Evolutionary conservation across 2,797 vertebrate genomes (phyloP).

Genomic region (Enoplosus armatus): DNA sequence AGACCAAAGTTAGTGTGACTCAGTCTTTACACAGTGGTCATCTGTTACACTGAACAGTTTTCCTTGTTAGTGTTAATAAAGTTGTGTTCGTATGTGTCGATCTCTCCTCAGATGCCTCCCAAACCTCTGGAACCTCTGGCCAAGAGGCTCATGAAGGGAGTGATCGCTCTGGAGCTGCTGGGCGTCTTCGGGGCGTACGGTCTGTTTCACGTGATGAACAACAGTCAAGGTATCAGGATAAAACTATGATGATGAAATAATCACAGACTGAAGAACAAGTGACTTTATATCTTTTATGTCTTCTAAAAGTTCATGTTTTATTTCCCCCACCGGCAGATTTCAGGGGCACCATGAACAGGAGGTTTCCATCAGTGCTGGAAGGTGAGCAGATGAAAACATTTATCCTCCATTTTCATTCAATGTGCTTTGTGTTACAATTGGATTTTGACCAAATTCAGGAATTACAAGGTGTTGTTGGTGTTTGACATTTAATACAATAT

Average conservation of each 20-base stretch:
- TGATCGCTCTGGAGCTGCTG: constrained; percentile 75
- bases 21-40: too few relatives aligned
- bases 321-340: constrained; percentile 71
- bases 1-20: too few relatives aligned
- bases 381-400: constrained; percentile 44
- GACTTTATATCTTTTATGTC: rapidly evolving
- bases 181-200: constrained; percentile 76
- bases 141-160: constrained; percentile 70
- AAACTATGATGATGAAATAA: too few relatives aligned
- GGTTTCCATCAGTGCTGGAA: constrained; percentile 78
- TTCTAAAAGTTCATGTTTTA: neutral
- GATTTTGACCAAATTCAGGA: too few relatives aligned
- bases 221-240: constrained; percentile 70
- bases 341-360: constrained; percentile 75
- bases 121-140: constrained; percentile 67
- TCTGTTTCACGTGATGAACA: constrained; percentile 78
- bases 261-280: neutral
- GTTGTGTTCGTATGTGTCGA: neutral
- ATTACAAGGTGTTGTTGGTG: too few relatives aligned
- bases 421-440: too few relatives aligned
- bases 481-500: too few relatives aligned
- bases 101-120: constrained; percentile 65
- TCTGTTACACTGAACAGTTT: too few relatives aligned
- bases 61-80: too few relatives aligned
- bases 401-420: neutral